These are phyloP conservation scores for Ceuthmochares aereus DNA, from an alignment of 2,113 vertebrate species.

Conservation along the genomic window DNA sequence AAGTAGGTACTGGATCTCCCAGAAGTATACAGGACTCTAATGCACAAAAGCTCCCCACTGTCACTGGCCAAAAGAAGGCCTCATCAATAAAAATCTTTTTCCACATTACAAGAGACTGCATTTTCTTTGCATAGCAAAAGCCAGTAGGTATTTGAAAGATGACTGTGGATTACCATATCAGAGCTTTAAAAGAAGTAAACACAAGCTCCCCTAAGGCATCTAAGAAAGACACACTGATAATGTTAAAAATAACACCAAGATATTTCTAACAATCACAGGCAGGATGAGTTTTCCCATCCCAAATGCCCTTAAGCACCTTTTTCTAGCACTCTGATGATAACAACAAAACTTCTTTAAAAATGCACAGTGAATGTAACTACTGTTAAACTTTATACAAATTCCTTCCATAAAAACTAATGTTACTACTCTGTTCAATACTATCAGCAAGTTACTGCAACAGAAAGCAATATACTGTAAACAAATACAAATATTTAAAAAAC, in stretches of 20 bases:
- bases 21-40: not conserved
- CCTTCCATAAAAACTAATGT: not conserved
- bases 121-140: slow-evolving; percentile 1
- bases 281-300: not conserved
- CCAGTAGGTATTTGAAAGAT: slow-evolving; percentile 17
- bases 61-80: not conserved
- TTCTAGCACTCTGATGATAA: not conserved
- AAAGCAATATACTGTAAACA: not conserved
- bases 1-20: not conserved
- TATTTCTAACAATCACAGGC: slow-evolving; percentile 38
- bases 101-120: not conserved
- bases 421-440: not conserved
- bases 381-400: not conserved
- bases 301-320: not conserved
- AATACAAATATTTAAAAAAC: not conserved
- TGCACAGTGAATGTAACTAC: not conserved
- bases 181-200: slow-evolving; percentile 54
- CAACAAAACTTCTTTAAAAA: not conserved
- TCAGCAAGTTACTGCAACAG: not conserved
- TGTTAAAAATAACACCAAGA: slow-evolving; percentile 36
- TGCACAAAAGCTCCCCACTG: not conserved
- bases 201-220: slow-evolving; percentile 31
- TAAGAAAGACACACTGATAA: slow-evolving; percentile 19
- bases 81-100: not conserved
- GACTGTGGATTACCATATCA: slow-evolving; percentile 44